Evolutionary conservation across 2,888 invertebrate species (phyloP).

Genomic region (Agriopis marginaria): DNA sequence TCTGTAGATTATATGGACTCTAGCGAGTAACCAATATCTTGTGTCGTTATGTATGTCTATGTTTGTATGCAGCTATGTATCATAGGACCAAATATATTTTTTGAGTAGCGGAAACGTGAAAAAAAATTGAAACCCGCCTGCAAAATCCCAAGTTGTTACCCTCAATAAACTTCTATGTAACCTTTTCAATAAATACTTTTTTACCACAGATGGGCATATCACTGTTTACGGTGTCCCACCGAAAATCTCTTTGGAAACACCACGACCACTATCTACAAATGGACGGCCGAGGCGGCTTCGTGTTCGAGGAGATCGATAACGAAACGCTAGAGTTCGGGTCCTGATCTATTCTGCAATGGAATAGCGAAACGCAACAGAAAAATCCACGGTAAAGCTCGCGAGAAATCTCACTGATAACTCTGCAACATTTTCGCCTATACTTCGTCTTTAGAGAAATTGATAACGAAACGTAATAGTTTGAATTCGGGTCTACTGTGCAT

Average conservation of each 20-base stretch:
- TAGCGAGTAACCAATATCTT: no score
- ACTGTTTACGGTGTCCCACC: slow-evolving; percentile 98
- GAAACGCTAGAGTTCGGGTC: slow-evolving; percentile 97
- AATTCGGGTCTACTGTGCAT: background rate
- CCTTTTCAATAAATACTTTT: background rate
- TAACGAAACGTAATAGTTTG: background rate
- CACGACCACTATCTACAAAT: slow-evolving; percentile 98
- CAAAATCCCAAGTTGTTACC: no score
- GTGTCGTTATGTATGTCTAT: no score
- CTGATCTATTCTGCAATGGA: slow-evolving; percentile 82
- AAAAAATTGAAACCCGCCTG: no score
- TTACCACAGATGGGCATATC: slow-evolving; percentile 91
- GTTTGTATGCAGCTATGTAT: no score
- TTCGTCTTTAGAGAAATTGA: background rate
- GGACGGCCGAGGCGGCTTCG: slow-evolving; percentile 97
- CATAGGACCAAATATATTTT: no score
- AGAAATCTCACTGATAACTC: background rate
- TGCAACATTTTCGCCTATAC: background rate
- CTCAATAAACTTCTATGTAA: background rate
- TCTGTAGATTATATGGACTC: no score
- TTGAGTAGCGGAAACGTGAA: no score
- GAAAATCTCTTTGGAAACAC: slow-evolving; percentile 98
- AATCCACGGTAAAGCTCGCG: background rate
- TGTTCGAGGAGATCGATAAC: slow-evolving; percentile 94
- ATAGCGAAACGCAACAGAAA: background rate